phyloP scores from a whole-genome alignment of 2,888 invertebrate genomes.

The Tenthredo scrophulariae region DNA sequence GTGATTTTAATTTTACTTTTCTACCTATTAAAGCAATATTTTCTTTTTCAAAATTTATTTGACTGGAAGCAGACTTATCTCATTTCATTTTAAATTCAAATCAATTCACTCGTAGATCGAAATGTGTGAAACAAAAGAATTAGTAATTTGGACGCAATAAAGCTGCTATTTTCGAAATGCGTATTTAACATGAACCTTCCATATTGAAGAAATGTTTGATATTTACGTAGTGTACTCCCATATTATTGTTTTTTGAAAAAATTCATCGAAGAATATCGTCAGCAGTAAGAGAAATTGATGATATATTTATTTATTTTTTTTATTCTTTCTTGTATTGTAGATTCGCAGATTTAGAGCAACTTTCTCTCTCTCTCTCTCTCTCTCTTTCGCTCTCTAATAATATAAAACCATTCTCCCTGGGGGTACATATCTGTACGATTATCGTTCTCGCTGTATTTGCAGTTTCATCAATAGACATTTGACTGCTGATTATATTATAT shows the following conservation, averaged over 20 bases:
- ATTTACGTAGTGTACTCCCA: not conserved
- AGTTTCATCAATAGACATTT: not conserved
- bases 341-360: not conserved
- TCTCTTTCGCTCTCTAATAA: not conserved
- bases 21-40: not conserved
- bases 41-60: not conserved
- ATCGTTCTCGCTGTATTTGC: not conserved
- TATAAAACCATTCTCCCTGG: not conserved
- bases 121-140: not conserved
- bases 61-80: slow-evolving; percentile 22
- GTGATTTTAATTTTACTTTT: not conserved
- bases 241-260: not conserved
- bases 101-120: not conserved
- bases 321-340: not conserved
- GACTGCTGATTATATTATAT: slow-evolving; percentile 1
- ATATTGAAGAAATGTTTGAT: not conserved
- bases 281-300: not conserved
- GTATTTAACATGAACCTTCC: not conserved
- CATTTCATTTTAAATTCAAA: not conserved
- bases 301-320: not conserved
- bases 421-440: not conserved
- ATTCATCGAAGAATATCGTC: not conserved
- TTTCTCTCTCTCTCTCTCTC: not conserved
- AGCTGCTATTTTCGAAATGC: not conserved
- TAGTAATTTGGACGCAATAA: not conserved